A percentile compares a stretch with the other conserved stretches of the same genome.
These are phyloP conservation scores for Proales similis DNA, from an alignment of 1,140 invertebrate genomes.

Conservation along the genomic window DNA sequence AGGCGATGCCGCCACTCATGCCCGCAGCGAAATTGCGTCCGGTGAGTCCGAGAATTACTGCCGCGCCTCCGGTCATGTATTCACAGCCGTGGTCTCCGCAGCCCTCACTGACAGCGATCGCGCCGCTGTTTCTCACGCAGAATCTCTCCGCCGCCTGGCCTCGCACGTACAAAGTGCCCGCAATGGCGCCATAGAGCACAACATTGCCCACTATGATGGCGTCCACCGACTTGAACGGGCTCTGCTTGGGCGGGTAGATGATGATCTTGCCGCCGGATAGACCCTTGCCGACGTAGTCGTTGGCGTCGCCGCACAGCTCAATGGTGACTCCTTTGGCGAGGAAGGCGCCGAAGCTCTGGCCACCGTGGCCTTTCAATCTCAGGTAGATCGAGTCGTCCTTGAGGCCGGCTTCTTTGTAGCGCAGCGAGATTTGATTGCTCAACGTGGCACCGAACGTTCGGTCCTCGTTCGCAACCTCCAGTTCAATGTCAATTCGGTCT, in stretches of 20 bases:
- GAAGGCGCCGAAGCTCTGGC: conserved; percentile 99
- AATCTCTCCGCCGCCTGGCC: conserved; percentile 95
- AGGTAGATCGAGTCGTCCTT: conserved; percentile 71
- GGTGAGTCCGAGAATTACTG: conserved; percentile 82
- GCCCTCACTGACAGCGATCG: conserved; percentile 77
- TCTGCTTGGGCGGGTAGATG: conserved; percentile 73
- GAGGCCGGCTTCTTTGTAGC: conserved; percentile 30
- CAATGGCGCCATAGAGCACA: conserved; percentile 91
- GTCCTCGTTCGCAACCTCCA: conserved; percentile 81
- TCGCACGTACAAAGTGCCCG: conserved; percentile 84
- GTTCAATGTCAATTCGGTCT: conserved; percentile 64
- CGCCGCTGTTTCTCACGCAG: conserved; percentile 93
- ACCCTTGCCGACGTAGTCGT: conserved; percentile 95
- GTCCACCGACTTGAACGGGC: conserved; percentile 71
- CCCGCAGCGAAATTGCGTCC: conserved; percentile 96
- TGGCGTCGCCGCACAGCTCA: conserved; percentile 88
- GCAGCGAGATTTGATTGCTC: conserved; percentile 64
- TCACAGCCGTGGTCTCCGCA: conserved; percentile 98
- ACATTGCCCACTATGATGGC: conserved; percentile 98
- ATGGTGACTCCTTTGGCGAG: conserved; percentile 79
- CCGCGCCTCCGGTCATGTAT: conserved; percentile 94
- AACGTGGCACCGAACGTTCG: conserved; percentile 84
- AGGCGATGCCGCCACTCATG: conserved; percentile 95
- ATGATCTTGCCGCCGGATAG: conserved; percentile 88
- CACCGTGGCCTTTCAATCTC: conserved; percentile 80